A percentile compares a stretch with the other conserved stretches of the same genome.
Evolutionary conservation across 2,888 invertebrate genomes (phyloP).

Genomic region (Drosophila tripunctata): DNA sequence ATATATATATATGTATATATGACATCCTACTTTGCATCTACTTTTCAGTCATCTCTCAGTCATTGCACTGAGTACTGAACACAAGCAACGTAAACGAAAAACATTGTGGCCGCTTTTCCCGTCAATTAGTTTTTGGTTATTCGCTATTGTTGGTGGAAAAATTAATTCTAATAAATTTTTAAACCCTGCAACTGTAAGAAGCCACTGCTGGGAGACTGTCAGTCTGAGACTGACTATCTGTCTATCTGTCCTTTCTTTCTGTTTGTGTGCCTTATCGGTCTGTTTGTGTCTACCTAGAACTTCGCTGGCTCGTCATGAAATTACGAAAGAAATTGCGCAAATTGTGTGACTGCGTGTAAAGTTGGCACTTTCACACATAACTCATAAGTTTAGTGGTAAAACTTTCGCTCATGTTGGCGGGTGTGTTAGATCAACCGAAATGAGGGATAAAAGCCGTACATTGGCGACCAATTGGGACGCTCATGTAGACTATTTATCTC

Average conservation of each 20-base stretch:
- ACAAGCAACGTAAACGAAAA: too few species aligned
- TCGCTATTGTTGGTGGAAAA: constrained; percentile 3
- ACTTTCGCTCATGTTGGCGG: constrained; percentile 75
- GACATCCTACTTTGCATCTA: too few species aligned
- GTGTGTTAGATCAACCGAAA: constrained; percentile 23
- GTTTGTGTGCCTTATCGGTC: constrained; percentile 3
- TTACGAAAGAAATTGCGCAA: constrained; percentile 76
- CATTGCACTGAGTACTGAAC: constrained; percentile 49
- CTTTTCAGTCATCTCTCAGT: background rate
- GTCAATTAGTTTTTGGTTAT: constrained; percentile 67
- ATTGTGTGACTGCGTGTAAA: constrained; percentile 80
- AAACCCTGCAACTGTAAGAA: constrained; percentile 23
- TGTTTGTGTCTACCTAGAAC: constrained; percentile 12
- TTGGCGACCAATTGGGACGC: constrained; percentile 74
- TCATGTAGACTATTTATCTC: constrained; percentile 79
- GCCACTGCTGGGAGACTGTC: constrained; percentile 1
- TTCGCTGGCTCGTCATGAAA: constrained; percentile 52
- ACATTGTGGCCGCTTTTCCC: constrained; percentile 54
- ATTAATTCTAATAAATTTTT: constrained; percentile 23
- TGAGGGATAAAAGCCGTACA: constrained; percentile 52
- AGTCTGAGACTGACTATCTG: background rate
- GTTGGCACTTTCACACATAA: constrained; percentile 82
- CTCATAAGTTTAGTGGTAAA: constrained; percentile 81
- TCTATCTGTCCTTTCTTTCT: background rate
- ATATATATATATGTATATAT: too few species aligned